Evolutionary conservation across 1,140 invertebrate species (phyloP), one percentile per base, ranked within the genome.

Genomic region (Scylla paramamosain): DNA sequence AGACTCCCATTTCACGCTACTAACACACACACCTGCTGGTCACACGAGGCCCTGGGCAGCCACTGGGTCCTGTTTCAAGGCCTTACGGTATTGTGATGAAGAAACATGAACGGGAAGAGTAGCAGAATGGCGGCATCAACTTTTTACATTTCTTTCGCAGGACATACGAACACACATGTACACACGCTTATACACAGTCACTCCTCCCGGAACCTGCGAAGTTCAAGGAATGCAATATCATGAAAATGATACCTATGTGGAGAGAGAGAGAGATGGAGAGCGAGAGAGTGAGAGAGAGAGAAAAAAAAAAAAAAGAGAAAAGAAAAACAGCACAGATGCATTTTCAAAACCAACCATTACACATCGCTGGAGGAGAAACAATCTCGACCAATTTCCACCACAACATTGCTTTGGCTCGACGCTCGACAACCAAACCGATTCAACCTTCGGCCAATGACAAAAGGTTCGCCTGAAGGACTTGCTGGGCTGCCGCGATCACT

Each of bases 381-480:
- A n/a, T 77, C 25, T 20, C 25, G n/a, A 59, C 52, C 52, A 59
- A 59, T 25, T 77, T n/a, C 25, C 25, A 77, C 4, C 67, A 12
- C 16, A 77, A 7, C 67, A 25, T 77, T 20, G 25, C 25, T n/a
- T n/a, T 25, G 67, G 67, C 25, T 20, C 20, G 67, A 77, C 67
- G 25, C 67, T 77, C 20, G 67, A 77, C 67, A 77, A 20, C 20
- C 12, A 77, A 77, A 77, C 20, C 6, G n/a, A 77, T 20, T 77
- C 67, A 77, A 77, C 20, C 67, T 8, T 59, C 67, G 67, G 67
- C 20, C 67, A n/a, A n/a, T 77, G 67, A 77, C n/a, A 77, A 77
- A 77, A 77, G n/a, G 67, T 77, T 77, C n/a, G 20, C 67, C 67
- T n/a, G 67, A 77, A 77, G 67, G 67, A 77, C 67, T n/a, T n/a